Conservation (phyloP, 2,113 vertebrate species). For the Gambusia holbrooki region DNA sequence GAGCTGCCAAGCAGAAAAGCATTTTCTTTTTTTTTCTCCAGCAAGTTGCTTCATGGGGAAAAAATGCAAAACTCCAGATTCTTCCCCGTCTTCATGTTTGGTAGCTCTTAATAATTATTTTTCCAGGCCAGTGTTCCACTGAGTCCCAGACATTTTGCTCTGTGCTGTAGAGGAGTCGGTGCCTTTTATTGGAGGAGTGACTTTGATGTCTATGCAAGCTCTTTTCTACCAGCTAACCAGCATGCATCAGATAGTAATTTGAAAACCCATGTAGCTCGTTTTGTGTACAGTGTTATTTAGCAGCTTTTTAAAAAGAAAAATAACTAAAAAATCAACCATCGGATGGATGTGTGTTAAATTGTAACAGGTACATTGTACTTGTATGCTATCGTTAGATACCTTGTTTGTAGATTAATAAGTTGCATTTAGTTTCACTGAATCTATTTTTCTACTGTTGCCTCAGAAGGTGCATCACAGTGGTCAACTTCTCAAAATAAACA, state of each 20-base stretch:
- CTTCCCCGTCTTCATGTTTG: slow-evolving; percentile 68
- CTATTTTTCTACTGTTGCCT: slow-evolving; percentile 85
- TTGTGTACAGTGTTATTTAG: slow-evolving; percentile 79
- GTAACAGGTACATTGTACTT: slow-evolving; percentile 74
- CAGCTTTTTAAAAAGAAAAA: slow-evolving; percentile 64
- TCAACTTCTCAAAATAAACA: slow-evolving; percentile 82
- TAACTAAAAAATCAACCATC: slow-evolving; percentile 52
- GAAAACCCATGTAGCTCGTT: slow-evolving; percentile 77
- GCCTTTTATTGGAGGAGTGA: slow-evolving; percentile 81
- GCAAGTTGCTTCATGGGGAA: slow-evolving; percentile 74
- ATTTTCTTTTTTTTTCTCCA: slow-evolving; percentile 71
- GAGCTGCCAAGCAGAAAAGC: slow-evolving; percentile 66
- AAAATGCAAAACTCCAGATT: slow-evolving; percentile 76
- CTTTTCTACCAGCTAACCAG: slow-evolving; percentile 81
- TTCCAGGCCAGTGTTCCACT: slow-evolving; percentile 71
- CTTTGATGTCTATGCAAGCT: slow-evolving; percentile 83
- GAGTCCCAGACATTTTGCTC: slow-evolving; percentile 69
- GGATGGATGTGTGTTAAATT: slow-evolving; percentile 71
- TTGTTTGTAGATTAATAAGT: slow-evolving; percentile 79
- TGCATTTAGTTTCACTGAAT: slow-evolving; percentile 83
- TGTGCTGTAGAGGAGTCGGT: slow-evolving; percentile 78
- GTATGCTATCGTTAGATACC: slow-evolving; percentile 71
- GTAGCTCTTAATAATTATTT: slow-evolving; percentile 72
- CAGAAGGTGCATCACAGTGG: slow-evolving; percentile 79
- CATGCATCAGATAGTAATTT: slow-evolving; percentile 75